A percentile compares a stretch with the other conserved stretches of the same genome.
phyloP scores from a whole-genome alignment of 2,797 vertebrate genomes.

The Anas georgica region DNA sequence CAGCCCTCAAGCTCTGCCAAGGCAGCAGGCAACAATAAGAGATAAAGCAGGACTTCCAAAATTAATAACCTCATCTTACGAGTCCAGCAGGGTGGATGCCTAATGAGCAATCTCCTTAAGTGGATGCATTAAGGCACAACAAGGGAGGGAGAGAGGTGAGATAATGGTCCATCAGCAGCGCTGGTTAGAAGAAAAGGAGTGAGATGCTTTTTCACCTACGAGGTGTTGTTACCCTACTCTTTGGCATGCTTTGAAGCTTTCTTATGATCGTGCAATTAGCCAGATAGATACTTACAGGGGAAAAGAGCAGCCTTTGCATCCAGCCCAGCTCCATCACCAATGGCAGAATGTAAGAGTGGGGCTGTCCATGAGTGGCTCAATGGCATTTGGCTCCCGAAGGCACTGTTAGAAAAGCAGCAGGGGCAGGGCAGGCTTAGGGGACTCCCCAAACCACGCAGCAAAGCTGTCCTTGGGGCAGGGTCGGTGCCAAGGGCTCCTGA shows the following conservation, averaged over 20 bases:
- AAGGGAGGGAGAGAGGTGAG: not conserved
- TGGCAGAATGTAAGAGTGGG: rapidly evolving
- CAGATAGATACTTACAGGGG: not conserved
- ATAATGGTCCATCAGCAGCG: not conserved
- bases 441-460: not conserved
- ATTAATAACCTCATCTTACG: not conserved
- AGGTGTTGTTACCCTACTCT: not conserved
- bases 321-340: not conserved
- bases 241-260: not conserved
- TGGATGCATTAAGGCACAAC: not conserved
- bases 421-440: rapidly evolving
- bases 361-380: not conserved
- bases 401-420: not conserved
- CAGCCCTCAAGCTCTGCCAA: not conserved
- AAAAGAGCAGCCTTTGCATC: not conserved
- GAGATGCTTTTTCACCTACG: not conserved
- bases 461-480: not conserved
- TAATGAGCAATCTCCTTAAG: not conserved
- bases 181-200: not conserved
- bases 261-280: not conserved
- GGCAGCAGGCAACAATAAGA: not conserved
- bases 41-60: not conserved
- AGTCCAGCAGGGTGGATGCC: not conserved
- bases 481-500: not conserved
- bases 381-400: not conserved